phyloP scores from a whole-genome alignment of 2,113 vertebrate species.

The Rhipidura dahli region DNA sequence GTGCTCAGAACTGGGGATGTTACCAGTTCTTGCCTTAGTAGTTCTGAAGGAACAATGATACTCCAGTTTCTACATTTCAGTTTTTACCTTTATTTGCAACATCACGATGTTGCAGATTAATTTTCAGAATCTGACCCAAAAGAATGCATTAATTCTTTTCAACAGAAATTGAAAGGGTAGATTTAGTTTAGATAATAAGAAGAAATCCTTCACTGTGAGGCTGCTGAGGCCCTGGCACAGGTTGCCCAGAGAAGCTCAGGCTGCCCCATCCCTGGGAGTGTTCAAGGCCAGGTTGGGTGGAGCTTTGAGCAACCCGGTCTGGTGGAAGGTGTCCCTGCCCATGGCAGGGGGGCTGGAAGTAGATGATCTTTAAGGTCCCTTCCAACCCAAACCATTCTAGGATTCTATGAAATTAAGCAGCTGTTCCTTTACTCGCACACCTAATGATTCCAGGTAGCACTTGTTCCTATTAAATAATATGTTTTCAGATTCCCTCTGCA shows the following conservation, averaged over 20 bases:
- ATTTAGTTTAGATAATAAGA: background rate
- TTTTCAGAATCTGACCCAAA: background rate
- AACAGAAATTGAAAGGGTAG: background rate
- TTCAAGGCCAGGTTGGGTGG: background rate
- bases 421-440: background rate
- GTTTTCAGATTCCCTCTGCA: background rate
- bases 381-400: background rate
- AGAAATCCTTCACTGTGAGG: background rate
- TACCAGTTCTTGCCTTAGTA: background rate
- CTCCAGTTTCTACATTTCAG: background rate
- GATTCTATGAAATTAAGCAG: background rate
- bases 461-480: background rate
- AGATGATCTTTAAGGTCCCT: background rate
- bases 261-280: background rate
- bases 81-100: background rate
- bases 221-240: background rate
- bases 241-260: background rate
- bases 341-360: background rate
- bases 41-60: background rate
- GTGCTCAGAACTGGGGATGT: background rate
- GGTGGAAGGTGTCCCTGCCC: background rate
- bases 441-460: background rate
- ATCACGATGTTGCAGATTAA: background rate
- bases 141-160: accelerated
- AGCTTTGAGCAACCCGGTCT: background rate